Evolutionary conservation across 1,140 invertebrate species (phyloP), one percentile per base, ranked within the genome.

Genomic region (Gryllus bimaculatus): DNA sequence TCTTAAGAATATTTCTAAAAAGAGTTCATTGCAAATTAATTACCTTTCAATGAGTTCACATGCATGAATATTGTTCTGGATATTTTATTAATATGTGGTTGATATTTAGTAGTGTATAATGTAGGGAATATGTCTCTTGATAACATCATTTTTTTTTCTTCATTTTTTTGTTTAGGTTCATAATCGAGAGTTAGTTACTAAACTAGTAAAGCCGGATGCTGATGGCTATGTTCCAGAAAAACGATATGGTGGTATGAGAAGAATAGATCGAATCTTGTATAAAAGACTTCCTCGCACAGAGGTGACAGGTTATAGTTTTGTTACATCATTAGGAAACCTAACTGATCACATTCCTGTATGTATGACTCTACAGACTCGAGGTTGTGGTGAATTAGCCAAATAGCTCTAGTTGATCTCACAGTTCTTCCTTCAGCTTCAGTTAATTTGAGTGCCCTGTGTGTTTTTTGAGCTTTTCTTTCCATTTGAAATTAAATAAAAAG

Each of bases 261-360:
- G 82, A 13, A 78, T 83, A 15, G 82, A 83, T 76, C 77, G 81
- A 39, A 81, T 83, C 75, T 73, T 83, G 39, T 39, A 79, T 76
- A 73, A 79, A 12, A 79, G 80, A 75, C 77, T 78, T 66, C 76
- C 77, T 39, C 49, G 77, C n/a, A 74, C 76, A 15, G 76, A 81
- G 66, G 80, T 82, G 10, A 47, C 78, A 20, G 82, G 81, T 0
- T 82, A 82, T 47, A 75, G 79, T 18, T 82, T 81, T 77, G 47
- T 80, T 18, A 78, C 81, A 8, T 80, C 80, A 26, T 77, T 82
- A 39, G 79, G 78, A 10, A 78, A 80, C 8, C 78, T 82, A 4
- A 82, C 82, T 76, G 81, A 82, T 76, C 82, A 82, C 47, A 73
- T 82, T 26, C 82, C 82, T 74, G 82, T 82, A 8, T 79, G 81